phyloP scores from a whole-genome alignment of 2,797 vertebrate genomes.

The Nasua narica region DNA sequence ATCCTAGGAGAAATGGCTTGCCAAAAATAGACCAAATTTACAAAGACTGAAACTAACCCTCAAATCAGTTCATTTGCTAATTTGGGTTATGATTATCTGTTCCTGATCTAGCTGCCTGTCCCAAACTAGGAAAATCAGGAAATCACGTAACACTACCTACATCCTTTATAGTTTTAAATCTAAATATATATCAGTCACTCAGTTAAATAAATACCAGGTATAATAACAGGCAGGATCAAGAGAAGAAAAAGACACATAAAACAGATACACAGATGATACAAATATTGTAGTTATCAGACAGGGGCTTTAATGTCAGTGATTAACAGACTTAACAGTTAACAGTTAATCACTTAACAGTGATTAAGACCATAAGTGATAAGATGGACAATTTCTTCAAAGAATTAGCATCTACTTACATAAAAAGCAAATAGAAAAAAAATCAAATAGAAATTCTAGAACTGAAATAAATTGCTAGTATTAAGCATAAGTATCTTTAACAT shows the following conservation, averaged over 20 bases:
- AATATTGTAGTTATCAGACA: not conserved
- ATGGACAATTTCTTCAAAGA: not conserved
- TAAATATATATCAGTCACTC: not conserved
- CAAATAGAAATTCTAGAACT: not conserved
- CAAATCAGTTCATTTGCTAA: not conserved
- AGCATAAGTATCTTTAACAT: too few species aligned
- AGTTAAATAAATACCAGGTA: not conserved
- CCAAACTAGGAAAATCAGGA: not conserved
- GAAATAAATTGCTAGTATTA: not conserved
- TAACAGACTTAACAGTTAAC: too few species aligned
- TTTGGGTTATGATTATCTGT: not conserved
- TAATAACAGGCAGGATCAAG: not conserved
- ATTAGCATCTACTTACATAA: not conserved
- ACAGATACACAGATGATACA: not conserved
- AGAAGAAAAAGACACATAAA: not conserved
- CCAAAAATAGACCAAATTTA: conserved; percentile 20
- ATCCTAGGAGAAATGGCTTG: not conserved
- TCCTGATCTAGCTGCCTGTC: not conserved
- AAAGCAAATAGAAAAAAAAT: not conserved
- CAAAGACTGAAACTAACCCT: not conserved
- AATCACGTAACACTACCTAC: not conserved
- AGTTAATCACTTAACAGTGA: too few species aligned
- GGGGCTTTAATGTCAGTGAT: not conserved
- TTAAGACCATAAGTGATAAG: not conserved
- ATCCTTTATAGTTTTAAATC: not conserved